Evolutionary conservation across 2,888 invertebrate genomes (phyloP), one percentile per base, ranked within the genome.

Genomic region (Liopterus haemorrhoidalis): DNA sequence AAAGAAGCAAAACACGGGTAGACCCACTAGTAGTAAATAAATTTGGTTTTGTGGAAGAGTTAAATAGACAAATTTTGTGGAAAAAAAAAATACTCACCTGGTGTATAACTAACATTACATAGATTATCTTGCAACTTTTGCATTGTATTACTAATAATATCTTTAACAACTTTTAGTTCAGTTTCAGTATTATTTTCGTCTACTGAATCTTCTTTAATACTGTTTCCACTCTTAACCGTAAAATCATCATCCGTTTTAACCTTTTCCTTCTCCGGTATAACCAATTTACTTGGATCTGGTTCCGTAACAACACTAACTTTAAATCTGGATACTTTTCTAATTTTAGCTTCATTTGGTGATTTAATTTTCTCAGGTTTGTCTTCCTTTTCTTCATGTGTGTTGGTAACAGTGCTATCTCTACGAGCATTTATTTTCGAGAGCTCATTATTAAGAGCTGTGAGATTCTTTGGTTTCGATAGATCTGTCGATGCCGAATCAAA

Each of bases 381-480:
- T 22, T 22, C 22, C 5, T 22, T 22, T 22, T n/a, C n/a, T 49
- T 39, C 28, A 35, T 27, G 20, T 20, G 47, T 15, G 27, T 39
- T 38, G 25, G 41, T 36, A 19, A 50, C 52, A 4, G 52, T 49
- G 33, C 57, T 54, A 19, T 63, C 63, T 19, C 57, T 49, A 58
- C 74, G 72, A 58, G 73, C 67, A 46, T 74, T 73, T 62, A 78
- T 77, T 68, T 74, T 75, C 61, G 75, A 75, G 56, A 79, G 71
- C 65, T 78, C 75, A 61, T 73, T 74, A 63, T 78, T 77, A 20
- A 79, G 67, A 54, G 75, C 75, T 2, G 72, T 70, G 12, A 79
- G 61, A 50, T 72, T 70, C 21, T 71, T 70, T 27, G 69, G 71
- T 67, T 72, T 71, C 1, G 71, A 63, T 42, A 67, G 58, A 19